phyloP scores from a whole-genome alignment of 1,140 invertebrate genomes.

The Tetraneura akinire region DNA sequence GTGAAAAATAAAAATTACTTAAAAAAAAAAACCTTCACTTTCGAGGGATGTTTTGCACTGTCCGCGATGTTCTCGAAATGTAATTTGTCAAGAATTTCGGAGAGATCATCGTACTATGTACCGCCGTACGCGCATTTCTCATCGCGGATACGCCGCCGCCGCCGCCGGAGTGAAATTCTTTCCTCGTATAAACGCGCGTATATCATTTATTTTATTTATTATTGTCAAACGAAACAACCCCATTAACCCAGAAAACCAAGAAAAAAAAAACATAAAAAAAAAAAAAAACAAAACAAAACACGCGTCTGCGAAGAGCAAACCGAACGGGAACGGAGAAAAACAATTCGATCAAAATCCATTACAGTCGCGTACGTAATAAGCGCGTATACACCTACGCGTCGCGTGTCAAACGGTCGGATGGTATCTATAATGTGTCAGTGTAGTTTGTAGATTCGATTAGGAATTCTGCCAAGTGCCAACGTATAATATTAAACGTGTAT shows the following conservation, averaged over 20 bases:
- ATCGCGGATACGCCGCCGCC: too few relatives aligned
- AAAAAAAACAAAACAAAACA: too few relatives aligned
- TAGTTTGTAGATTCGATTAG: constrained; percentile 38
- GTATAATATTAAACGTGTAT: constrained; percentile 45
- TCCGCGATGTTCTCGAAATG: neutral
- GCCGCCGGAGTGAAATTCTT: neutral
- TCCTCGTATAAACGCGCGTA: neutral
- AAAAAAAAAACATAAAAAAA: neutral
- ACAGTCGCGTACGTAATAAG: neutral
- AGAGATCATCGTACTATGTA: neutral
- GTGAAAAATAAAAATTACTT: neutral
- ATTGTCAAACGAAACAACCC: constrained; percentile 20
- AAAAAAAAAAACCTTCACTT: too few relatives aligned
- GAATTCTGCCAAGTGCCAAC: constrained; percentile 48
- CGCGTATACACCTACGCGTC: neutral
- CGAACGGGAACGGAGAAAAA: neutral
- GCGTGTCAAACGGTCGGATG: constrained; percentile 37
- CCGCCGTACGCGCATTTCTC: neutral
- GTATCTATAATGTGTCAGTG: too few relatives aligned
- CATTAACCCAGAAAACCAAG: neutral
- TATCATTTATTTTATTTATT: neutral
- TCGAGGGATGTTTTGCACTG: neutral
- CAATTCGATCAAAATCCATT: constrained; percentile 45
- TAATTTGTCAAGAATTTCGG: neutral
- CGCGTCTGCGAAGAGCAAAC: too few relatives aligned